Conservation (phyloP, 1,140 invertebrate species). For the Leptinotarsa undecemlineata region DNA sequence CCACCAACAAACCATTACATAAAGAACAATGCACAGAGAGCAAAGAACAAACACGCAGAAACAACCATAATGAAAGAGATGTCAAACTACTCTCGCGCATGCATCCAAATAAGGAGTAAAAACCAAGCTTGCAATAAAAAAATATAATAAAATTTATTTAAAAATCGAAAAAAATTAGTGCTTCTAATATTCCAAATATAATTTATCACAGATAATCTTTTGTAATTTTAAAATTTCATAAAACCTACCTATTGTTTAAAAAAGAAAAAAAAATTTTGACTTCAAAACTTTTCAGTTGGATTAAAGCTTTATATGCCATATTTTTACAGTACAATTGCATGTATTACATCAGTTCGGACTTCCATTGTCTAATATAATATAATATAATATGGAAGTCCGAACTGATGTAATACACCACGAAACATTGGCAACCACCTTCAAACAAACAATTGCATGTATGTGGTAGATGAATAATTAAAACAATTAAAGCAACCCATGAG, state of each 20-base stretch:
- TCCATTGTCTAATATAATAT: too few species aligned
- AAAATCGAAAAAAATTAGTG: slow-evolving; percentile 19
- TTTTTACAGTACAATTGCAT: slow-evolving; percentile 7
- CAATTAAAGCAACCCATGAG: too few species aligned
- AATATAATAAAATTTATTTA: slow-evolving; percentile 29
- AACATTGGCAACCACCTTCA: too few species aligned
- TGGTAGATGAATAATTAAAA: too few species aligned
- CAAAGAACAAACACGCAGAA: background rate
- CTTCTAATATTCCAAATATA: slow-evolving; percentile 45
- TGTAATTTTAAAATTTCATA: slow-evolving; percentile 35
- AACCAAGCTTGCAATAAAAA: slow-evolving; percentile 29
- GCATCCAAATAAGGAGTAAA: slow-evolving; percentile 6
- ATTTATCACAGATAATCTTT: slow-evolving; percentile 49
- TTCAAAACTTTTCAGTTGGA: slow-evolving; percentile 20
- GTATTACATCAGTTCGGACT: too few species aligned
- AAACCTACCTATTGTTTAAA: slow-evolving; percentile 36
- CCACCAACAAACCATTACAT: too few species aligned
- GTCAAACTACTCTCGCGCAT: slow-evolving; percentile 24
- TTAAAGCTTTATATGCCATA: slow-evolving; percentile 4
- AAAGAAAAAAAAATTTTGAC: slow-evolving; percentile 24
- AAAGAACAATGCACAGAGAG: background rate
- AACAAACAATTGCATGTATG: too few species aligned
- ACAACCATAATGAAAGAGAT: slow-evolving; percentile 6
- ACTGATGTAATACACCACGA: too few species aligned
- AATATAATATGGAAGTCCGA: too few species aligned